Conservation (phyloP, 2,113 vertebrate genomes). For the Eclectus roratus region DNA sequence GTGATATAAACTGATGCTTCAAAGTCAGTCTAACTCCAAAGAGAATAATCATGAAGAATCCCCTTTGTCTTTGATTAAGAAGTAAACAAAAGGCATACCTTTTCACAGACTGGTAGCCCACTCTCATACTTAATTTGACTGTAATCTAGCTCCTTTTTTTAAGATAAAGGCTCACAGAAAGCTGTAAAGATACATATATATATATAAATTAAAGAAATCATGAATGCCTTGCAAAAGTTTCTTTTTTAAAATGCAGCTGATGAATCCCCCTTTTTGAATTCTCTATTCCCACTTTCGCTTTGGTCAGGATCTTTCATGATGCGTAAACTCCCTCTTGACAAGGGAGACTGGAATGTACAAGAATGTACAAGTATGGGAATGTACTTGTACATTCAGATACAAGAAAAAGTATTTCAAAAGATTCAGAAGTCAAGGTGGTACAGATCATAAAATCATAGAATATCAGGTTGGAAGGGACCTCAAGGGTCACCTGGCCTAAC, state of each 20-base stretch:
- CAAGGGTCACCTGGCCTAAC: background rate
- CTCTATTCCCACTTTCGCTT: background rate
- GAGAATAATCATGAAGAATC: background rate
- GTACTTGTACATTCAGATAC: background rate
- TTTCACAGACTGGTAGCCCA: background rate
- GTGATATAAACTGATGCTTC: background rate
- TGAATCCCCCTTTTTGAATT: background rate
- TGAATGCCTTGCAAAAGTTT: background rate
- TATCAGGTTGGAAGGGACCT: background rate
- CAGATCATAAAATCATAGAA: background rate
- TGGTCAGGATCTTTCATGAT: background rate
- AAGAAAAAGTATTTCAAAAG: background rate
- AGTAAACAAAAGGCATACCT: background rate
- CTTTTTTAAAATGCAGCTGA: background rate
- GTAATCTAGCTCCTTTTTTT: background rate
- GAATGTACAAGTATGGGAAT: background rate
- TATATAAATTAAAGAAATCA: background rate
- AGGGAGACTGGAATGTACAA: background rate
- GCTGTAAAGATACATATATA: background rate
- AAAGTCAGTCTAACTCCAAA: background rate
- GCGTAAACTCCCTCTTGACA: background rate
- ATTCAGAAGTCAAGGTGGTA: background rate
- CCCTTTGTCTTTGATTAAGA: background rate
- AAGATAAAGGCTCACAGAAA: background rate
- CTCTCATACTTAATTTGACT: background rate